phyloP scores from a whole-genome alignment of 2,888 invertebrate genomes.

The Gari tellinella region DNA sequence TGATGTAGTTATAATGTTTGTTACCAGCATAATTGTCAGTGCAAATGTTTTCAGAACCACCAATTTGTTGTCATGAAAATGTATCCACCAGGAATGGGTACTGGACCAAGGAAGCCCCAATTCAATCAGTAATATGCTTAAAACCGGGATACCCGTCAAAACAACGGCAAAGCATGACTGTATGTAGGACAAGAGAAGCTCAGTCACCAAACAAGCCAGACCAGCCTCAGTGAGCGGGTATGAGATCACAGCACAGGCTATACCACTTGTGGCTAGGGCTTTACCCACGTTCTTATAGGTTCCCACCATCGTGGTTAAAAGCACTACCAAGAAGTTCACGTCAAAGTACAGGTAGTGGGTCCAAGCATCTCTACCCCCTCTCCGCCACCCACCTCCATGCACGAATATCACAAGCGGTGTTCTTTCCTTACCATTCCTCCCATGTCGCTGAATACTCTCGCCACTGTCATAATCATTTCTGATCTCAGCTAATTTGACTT shows the following conservation, averaged over 20 bases:
- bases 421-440: not conserved
- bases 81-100: constrained; percentile 1
- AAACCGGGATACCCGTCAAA: not conserved
- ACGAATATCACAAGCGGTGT: constrained; percentile 69
- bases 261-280: constrained; percentile 58
- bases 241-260: constrained; percentile 69
- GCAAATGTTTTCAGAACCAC: constrained; percentile 7
- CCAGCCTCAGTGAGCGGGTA: constrained; percentile 68
- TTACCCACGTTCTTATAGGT: constrained; percentile 67
- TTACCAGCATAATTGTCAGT: constrained; percentile 9
- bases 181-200: constrained; percentile 63
- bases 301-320: constrained; percentile 50
- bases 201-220: constrained; percentile 49
- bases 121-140: not conserved
- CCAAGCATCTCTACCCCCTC: constrained; percentile 69
- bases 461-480: not conserved
- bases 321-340: constrained; percentile 66
- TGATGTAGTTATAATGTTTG: constrained; percentile 17
- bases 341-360: constrained; percentile 68
- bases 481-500: not conserved
- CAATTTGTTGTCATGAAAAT: not conserved
- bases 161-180: constrained; percentile 43
- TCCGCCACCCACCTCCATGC: constrained; percentile 75
- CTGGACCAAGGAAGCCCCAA: not conserved
- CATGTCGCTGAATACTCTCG: not conserved